phyloP scores from a whole-genome alignment of 2,113 vertebrate genomes.

The Oncorhynchus mykiss region DNA sequence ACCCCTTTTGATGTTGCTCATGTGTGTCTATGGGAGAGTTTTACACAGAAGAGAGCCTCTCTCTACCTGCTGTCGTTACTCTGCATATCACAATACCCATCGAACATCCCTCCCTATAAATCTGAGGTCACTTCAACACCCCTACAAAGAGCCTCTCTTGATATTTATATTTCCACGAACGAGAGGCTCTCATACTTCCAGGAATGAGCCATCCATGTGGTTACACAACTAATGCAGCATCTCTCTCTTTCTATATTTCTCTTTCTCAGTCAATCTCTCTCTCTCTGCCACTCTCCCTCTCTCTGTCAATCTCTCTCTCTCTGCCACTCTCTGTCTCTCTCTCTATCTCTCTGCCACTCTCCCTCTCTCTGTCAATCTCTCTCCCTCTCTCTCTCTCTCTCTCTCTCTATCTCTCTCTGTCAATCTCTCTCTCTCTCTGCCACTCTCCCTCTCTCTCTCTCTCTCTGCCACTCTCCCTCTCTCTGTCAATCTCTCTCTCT shows the following conservation, averaged over 20 bases:
- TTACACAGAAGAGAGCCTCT: neutral
- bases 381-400: no score
- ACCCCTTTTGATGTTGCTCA: neutral
- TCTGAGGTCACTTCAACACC: slow-evolving; percentile 54
- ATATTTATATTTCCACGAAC: slow-evolving; percentile 64
- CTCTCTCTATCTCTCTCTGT: no score
- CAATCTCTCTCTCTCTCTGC: no score
- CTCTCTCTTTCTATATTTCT: neutral
- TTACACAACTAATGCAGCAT: slow-evolving; percentile 58
- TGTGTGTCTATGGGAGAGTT: neutral
- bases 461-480: no score
- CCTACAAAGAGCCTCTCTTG: slow-evolving; percentile 57
- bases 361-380: no score
- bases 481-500: no score
- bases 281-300: neutral
- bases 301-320: no score
- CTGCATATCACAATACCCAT: neutral
- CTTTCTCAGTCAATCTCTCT: neutral
- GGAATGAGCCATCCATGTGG: slow-evolving; percentile 51
- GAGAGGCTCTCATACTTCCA: slow-evolving; percentile 55
- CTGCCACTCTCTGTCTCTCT: no score
- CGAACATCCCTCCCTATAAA: slow-evolving; percentile 9
- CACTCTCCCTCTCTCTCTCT: no score
- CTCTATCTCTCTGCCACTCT: no score
- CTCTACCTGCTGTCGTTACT: neutral